A percentile compares a stretch with the other conserved stretches of the same genome.
phyloP scores from a whole-genome alignment of 2,888 invertebrate species.

The Drosophila subquinaria region DNA sequence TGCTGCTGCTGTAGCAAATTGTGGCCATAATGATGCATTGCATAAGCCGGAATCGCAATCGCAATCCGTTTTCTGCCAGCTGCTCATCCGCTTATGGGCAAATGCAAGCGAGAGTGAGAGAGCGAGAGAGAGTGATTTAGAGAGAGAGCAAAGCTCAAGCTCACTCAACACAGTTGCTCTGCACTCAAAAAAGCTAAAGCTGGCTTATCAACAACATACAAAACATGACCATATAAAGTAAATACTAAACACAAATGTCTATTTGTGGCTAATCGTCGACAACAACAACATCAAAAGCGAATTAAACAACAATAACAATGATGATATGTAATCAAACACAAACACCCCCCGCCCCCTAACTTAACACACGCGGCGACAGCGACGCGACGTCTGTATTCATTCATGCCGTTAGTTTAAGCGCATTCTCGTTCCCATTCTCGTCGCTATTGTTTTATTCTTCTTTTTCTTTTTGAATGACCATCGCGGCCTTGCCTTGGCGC shows the following conservation, averaged over 20 bases:
- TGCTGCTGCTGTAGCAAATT: constrained; percentile 52
- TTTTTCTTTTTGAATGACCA: constrained; percentile 27
- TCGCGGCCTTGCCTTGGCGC: constrained; percentile 44
- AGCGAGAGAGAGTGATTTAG: background rate
- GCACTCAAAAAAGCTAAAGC: constrained; percentile 9
- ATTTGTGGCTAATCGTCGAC: constrained; percentile 51
- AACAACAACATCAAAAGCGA: constrained; percentile 25
- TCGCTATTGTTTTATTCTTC: constrained; percentile 32
- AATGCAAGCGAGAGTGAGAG: constrained; percentile 5
- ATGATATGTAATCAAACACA: constrained; percentile 61
- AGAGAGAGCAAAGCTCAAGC: constrained; percentile 13
- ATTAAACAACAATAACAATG: constrained; percentile 39
- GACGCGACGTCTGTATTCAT: constrained; percentile 28
- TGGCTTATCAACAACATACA: constrained; percentile 53
- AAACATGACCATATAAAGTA: constrained; percentile 76
- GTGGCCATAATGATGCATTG: constrained; percentile 71
- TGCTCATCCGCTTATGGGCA: constrained; percentile 59
- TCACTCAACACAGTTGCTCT: constrained; percentile 4
- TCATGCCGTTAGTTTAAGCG: constrained; percentile 46
- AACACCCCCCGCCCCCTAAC: constrained; percentile 27
- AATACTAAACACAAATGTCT: constrained; percentile 52
- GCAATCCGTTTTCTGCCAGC: constrained; percentile 55
- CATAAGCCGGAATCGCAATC: constrained; percentile 72
- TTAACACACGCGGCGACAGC: background rate
- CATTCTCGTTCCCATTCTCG: constrained; percentile 38